Evolutionary conservation across 2,113 vertebrate species (phyloP), one percentile per base, ranked within the genome.

Genomic region (Holacanthus passer): DNA sequence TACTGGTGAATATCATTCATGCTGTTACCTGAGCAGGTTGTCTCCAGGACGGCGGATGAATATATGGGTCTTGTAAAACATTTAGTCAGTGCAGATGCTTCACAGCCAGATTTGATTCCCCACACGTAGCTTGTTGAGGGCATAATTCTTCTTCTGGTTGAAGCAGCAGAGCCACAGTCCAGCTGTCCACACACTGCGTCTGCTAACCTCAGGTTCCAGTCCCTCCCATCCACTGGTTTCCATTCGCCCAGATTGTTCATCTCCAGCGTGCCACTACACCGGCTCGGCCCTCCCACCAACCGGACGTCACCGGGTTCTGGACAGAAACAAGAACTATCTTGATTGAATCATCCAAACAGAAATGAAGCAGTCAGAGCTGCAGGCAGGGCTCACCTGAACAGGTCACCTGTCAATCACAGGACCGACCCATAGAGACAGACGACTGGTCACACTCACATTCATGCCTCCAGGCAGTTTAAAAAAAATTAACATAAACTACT

Each of bases 11-110:
- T 9, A 16, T 41, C 60, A 41, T 6, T 14, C 8, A 16, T 4
- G 52, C 2, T 14, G 35, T 56, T 73, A 73, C 70, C 70, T 73
- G 55, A 73, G 70, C 70, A 64, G 37, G 22, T 64, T 24, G 43
- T 27, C n/a, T 64, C 13, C 1, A 64, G 1, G 60, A 4, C 4
- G 37, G 1, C 3, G 11, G 37, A 24, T 13, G 60, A 41, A 24
- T 0, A 9, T 2, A 4, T 0, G 24, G 0, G 7, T 24, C 0
- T 24, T 22, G 5, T 14, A 24, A 41, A 14, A 64, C 60, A 64
- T 2, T 24, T 4, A 6, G 10, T 4, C 37, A 41, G 37, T 16
- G 13, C 8, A 64, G 60, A 41, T n/a, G 5, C 37, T 37, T 63
- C 35, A 64, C 60, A 64, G 22, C 4, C 12, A 8, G 12, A 8